Percentiles rank a stretch among this genome's conserved stretches.
These are phyloP conservation scores for Ceraclea dissimilis DNA, from an alignment of 2,888 invertebrate genomes.

Conservation along the genomic window DNA sequence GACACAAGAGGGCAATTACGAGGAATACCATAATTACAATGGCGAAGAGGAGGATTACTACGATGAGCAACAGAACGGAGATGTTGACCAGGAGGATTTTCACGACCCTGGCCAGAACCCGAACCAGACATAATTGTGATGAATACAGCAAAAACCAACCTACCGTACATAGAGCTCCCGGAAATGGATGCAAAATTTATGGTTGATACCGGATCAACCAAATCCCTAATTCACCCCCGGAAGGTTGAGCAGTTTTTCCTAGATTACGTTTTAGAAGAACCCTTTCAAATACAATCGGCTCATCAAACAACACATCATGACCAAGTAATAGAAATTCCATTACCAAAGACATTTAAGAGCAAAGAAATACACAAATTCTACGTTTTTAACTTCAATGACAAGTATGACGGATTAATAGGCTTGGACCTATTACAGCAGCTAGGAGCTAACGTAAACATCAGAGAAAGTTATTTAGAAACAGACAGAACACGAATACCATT, in stretches of 20 bases:
- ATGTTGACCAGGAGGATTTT: neutral
- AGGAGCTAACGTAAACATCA: neutral
- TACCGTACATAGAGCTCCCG: neutral
- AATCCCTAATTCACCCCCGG: neutral
- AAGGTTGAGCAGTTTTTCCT: neutral
- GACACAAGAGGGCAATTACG: neutral
- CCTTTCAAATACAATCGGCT: neutral
- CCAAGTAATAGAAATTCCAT: neutral
- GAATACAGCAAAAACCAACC: neutral
- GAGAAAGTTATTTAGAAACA: neutral
- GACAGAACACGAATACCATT: neutral
- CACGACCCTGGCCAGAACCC: neutral
- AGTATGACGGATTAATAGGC: neutral
- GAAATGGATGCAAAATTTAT: neutral
- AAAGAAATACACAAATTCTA: neutral
- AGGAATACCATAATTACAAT: neutral
- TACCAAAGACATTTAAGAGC: neutral
- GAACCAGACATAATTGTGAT: neutral
- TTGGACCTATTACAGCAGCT: neutral
- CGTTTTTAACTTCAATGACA: neutral
- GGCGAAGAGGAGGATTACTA: neutral
- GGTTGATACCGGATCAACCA: neutral
- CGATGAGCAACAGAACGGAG: neutral
- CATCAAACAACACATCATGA: neutral
- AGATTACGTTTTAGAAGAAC: neutral